These are phyloP conservation scores for Trisateles emortualis DNA, from an alignment of 2,888 invertebrate species.

Conservation along the genomic window DNA sequence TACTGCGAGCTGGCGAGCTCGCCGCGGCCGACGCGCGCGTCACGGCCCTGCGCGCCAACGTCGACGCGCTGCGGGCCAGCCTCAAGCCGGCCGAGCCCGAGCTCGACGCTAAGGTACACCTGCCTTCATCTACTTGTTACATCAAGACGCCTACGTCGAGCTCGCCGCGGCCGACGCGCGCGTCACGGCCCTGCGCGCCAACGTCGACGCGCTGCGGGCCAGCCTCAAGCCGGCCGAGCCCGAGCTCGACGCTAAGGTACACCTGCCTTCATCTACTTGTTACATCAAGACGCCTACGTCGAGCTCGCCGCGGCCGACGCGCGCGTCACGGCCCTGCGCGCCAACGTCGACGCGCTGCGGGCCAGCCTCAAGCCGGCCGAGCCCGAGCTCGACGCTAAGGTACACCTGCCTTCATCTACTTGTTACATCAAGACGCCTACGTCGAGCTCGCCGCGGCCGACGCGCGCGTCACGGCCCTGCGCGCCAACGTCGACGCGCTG, in stretches of 20 bases:
- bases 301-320: constrained; percentile 95
- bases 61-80: constrained; percentile 90
- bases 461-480: constrained; percentile 91
- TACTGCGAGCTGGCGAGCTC: constrained; percentile 93
- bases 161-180: constrained; percentile 95
- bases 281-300: no score
- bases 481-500: constrained; percentile 92
- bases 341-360: constrained; percentile 91
- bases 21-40: constrained; percentile 95
- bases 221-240: constrained; percentile 86
- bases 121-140: background rate
- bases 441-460: constrained; percentile 95
- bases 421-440: no score
- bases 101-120: constrained; percentile 88
- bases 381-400: constrained; percentile 89
- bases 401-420: constrained; percentile 47
- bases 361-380: constrained; percentile 86
- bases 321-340: constrained; percentile 90
- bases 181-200: constrained; percentile 90
- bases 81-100: constrained; percentile 86
- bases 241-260: constrained; percentile 89
- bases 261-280: background rate
- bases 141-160: no score
- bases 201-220: constrained; percentile 91
- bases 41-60: constrained; percentile 90